Percentiles rank a stretch among this genome's conserved stretches.
phyloP scores from a whole-genome alignment of 2,888 invertebrate genomes.

The Pyrrhia umbra region DNA sequence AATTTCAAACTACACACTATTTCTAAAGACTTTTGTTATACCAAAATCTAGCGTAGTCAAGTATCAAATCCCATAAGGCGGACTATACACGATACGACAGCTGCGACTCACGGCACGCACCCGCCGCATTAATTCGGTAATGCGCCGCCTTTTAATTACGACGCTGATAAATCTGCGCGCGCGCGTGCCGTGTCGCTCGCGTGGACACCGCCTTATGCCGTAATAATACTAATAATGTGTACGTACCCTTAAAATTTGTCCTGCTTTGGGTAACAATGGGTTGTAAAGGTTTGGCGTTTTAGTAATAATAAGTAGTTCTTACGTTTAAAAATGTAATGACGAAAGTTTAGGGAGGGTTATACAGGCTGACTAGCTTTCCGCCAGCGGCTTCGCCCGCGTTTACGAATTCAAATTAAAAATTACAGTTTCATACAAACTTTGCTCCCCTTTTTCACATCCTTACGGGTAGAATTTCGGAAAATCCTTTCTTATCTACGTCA shows the following conservation, averaged over 20 bases:
- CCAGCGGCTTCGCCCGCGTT: too few species aligned
- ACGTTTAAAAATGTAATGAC: neutral
- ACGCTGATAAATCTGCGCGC: constrained; percentile 88
- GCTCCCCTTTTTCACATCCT: too few species aligned
- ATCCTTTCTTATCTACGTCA: too few species aligned
- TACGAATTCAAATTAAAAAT: too few species aligned
- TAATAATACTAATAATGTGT: constrained; percentile 64
- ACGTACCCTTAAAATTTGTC: constrained; percentile 42
- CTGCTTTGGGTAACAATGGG: constrained; percentile 40
- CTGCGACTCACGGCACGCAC: constrained; percentile 84
- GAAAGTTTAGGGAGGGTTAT: neutral
- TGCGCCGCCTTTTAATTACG: constrained; percentile 88
- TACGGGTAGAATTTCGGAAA: too few species aligned
- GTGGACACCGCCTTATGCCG: constrained; percentile 79
- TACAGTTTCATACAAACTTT: too few species aligned
- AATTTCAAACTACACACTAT: neutral
- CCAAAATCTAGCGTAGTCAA: constrained; percentile 36
- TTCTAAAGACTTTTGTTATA: too few species aligned
- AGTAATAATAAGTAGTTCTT: constrained; percentile 30
- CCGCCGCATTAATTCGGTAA: constrained; percentile 85
- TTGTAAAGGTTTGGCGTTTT: constrained; percentile 21
- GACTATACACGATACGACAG: constrained; percentile 74
- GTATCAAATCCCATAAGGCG: constrained; percentile 68
- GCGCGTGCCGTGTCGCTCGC: constrained; percentile 80
- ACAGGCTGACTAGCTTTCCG: neutral